phyloP scores from a whole-genome alignment of 2,113 vertebrate species.

The Gasterosteus aculeatus region DNA sequence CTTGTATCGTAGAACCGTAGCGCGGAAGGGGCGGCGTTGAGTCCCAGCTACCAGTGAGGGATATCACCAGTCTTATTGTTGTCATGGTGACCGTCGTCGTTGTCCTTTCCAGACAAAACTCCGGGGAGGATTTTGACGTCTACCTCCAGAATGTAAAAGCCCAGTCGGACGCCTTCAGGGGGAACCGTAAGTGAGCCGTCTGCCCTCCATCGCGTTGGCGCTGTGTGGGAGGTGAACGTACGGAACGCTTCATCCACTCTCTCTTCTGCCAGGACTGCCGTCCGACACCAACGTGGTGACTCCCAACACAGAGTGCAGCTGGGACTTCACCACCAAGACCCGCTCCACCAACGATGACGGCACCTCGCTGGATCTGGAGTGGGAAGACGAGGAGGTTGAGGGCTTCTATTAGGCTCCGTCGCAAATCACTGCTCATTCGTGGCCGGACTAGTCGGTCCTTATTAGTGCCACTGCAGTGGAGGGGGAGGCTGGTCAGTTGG shows the following conservation, averaged over 20 bases:
- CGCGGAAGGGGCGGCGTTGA: background rate
- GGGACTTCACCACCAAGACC: slow-evolving; percentile 94
- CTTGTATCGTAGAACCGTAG: background rate
- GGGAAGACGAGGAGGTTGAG: slow-evolving; percentile 98
- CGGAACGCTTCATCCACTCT: background rate
- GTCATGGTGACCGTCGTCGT: slow-evolving; percentile 14
- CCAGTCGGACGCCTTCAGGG: slow-evolving; percentile 92
- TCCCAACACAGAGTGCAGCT: slow-evolving; percentile 95
- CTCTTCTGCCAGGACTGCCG: slow-evolving; percentile 84
- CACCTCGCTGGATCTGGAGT: slow-evolving; percentile 95
- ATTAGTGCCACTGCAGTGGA: background rate
- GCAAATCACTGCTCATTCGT: background rate
- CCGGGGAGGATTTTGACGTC: slow-evolving; percentile 87
- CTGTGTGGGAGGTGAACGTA: too few species aligned
- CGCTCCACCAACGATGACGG: slow-evolving; percentile 94
- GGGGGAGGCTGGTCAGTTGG: background rate
- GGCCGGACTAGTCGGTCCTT: background rate
- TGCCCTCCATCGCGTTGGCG: background rate
- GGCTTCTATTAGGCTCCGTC: background rate
- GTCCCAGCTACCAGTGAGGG: background rate
- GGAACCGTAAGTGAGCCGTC: slow-evolving; percentile 86
- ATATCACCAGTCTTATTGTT: background rate
- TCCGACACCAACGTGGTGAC: slow-evolving; percentile 91
- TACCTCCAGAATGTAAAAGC: slow-evolving; percentile 89
- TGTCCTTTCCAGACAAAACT: slow-evolving; percentile 77